phyloP scores from a whole-genome alignment of 2,113 vertebrate genomes.

The Passer domesticus region DNA sequence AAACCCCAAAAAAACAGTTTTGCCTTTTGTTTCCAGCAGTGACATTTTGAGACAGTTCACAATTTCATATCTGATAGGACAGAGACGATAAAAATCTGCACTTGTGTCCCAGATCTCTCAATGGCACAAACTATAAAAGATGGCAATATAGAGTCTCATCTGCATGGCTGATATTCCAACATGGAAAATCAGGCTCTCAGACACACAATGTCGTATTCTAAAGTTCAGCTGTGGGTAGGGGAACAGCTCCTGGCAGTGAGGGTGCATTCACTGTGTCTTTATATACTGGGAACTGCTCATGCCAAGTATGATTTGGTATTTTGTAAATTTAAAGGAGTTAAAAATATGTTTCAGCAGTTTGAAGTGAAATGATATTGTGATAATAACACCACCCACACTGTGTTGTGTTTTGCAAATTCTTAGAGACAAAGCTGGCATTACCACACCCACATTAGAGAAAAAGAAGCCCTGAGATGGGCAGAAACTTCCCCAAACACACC shows the following conservation, averaged over 20 bases:
- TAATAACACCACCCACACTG: background rate
- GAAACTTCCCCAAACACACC: background rate
- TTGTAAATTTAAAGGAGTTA: background rate
- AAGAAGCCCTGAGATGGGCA: background rate
- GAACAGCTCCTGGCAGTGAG: background rate
- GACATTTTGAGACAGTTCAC: constrained; percentile 20
- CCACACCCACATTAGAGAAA: background rate
- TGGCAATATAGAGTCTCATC: background rate
- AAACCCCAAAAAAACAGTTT: background rate
- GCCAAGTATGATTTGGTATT: background rate
- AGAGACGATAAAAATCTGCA: background rate
- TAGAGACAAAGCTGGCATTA: background rate
- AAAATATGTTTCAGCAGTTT: background rate
- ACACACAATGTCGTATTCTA: background rate
- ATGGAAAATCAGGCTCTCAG: background rate
- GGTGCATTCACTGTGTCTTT: background rate
- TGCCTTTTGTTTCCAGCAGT: constrained; percentile 27
- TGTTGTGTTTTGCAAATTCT: background rate
- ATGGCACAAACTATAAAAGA: background rate
- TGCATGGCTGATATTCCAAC: background rate
- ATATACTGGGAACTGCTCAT: background rate
- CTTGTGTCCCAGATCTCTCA: background rate
- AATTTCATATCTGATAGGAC: background rate
- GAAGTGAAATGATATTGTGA: background rate
- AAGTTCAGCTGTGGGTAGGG: background rate